Conservation (phyloP, 2,797 vertebrate species). For the Hyperoplus immaculatus region DNA sequence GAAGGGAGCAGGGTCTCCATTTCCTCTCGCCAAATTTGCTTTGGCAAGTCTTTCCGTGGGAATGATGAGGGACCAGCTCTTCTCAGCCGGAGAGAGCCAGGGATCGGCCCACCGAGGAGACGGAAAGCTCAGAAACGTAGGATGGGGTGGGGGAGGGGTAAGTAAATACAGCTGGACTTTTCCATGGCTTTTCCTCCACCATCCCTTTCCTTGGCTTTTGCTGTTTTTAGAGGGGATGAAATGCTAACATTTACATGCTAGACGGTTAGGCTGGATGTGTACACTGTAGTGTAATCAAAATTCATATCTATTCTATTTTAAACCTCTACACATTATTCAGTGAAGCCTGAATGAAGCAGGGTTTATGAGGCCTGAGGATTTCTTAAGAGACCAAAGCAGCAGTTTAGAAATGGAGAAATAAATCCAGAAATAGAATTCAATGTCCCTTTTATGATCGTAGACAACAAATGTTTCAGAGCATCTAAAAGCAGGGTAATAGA, state of each 20-base stretch:
- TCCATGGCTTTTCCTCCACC: slow-evolving; percentile 68
- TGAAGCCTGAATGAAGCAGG: background rate
- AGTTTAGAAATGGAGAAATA: slow-evolving; percentile 18
- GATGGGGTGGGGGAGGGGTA: slow-evolving; percentile 56
- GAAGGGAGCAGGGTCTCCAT: slow-evolving; percentile 79
- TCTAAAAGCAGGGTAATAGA: slow-evolving; percentile 77
- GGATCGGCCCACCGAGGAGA: slow-evolving; percentile 51
- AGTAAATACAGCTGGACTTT: slow-evolving; percentile 80
- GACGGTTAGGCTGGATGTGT: background rate
- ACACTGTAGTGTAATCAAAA: background rate
- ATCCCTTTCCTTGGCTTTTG: slow-evolving; percentile 38
- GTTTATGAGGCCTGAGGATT: background rate
- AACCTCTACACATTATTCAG: background rate
- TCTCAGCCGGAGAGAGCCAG: slow-evolving; percentile 55
- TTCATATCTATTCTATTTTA: background rate
- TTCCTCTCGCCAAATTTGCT: slow-evolving; percentile 85
- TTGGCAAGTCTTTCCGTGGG: slow-evolving; percentile 88
- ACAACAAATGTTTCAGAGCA: slow-evolving; percentile 55
- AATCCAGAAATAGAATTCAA: slow-evolving; percentile 20
- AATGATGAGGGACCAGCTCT: slow-evolving; percentile 77
- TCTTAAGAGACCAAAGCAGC: slow-evolving; percentile 7
- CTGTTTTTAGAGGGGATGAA: slow-evolving; percentile 44
- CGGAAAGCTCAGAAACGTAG: slow-evolving; percentile 46
- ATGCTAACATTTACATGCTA: slow-evolving; percentile 39
- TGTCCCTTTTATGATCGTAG: slow-evolving; percentile 30